Percentiles rank a stretch among this genome's conserved stretches.
Evolutionary conservation across 2,888 invertebrate genomes (phyloP).

Genomic region (Amphipyra tragopoginis): DNA sequence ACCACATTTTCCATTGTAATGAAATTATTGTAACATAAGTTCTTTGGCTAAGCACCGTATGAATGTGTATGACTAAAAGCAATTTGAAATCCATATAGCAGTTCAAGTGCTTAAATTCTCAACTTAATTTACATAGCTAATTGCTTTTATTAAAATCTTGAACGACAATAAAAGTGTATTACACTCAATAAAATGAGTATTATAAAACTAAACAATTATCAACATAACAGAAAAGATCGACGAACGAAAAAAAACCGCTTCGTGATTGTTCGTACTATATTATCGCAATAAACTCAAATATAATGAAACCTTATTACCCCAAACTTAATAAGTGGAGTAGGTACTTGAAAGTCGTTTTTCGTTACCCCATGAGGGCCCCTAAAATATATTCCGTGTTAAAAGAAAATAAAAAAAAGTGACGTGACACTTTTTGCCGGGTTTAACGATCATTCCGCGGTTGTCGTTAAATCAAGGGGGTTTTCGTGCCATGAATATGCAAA

Average conservation of each 20-base stretch:
- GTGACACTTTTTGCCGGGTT: conserved; percentile 74
- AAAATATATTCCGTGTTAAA: conserved; percentile 64
- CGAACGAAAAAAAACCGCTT: conserved; percentile 16
- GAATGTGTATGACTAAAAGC: not conserved
- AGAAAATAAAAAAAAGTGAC: conserved; percentile 72
- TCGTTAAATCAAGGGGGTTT: conserved; percentile 77
- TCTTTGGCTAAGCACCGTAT: not conserved
- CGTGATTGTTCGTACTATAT: conserved; percentile 36
- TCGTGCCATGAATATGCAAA: conserved; percentile 82
- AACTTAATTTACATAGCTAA: conserved; percentile 20
- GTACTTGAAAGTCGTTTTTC: conserved; percentile 31
- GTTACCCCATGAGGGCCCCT: conserved; percentile 35
- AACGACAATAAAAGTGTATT: not conserved
- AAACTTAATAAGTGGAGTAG: conserved; percentile 31
- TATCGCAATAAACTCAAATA: conserved; percentile 24
- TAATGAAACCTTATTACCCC: conserved; percentile 39
- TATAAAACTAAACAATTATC: conserved; percentile 11
- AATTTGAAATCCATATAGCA: conserved; percentile 8
- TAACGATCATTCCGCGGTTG: conserved; percentile 75
- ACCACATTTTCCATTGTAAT: not conserved
- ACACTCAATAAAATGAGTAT: not conserved
- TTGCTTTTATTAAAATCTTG: conserved; percentile 18
- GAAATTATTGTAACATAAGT: not conserved
- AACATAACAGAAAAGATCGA: conserved; percentile 2
- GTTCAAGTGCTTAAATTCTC: not conserved